Conservation (phyloP, 1,140 invertebrate genomes). For the Fopius arisanus region DNA sequence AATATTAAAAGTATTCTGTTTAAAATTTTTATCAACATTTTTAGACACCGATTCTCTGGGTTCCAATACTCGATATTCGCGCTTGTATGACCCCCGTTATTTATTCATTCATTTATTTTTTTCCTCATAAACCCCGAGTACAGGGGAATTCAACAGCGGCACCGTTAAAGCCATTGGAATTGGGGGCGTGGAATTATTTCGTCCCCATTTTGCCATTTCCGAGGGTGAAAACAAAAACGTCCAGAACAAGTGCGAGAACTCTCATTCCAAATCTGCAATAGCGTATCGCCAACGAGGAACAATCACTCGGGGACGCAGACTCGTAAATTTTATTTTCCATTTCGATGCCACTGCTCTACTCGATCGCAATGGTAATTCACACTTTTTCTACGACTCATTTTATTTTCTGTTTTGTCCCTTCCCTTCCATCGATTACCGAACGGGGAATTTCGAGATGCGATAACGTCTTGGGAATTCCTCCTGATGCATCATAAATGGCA, state of each 20-base stretch:
- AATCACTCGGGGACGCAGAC: constrained; percentile 10
- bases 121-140: background rate
- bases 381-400: background rate
- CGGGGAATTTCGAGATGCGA: background rate
- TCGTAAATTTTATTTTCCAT: constrained; percentile 21
- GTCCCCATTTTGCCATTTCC: background rate
- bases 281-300: constrained; percentile 5
- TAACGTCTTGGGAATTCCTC: constrained; percentile 2
- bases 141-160: background rate
- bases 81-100: background rate
- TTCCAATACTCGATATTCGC: no score
- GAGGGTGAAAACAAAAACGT: background rate
- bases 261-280: constrained; percentile 5
- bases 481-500: background rate
- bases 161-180: background rate
- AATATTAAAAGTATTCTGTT: no score
- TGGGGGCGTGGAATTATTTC: constrained; percentile 11
- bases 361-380: constrained; percentile 15
- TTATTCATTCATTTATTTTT: background rate
- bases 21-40: no score
- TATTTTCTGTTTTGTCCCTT: background rate
- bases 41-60: no score
- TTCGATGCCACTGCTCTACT: constrained; percentile 7
- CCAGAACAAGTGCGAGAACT: background rate
- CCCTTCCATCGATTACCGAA: background rate